These are phyloP conservation scores for Lissocephala sabroskyi DNA, from an alignment of 2,888 invertebrate species.

Conservation along the genomic window DNA sequence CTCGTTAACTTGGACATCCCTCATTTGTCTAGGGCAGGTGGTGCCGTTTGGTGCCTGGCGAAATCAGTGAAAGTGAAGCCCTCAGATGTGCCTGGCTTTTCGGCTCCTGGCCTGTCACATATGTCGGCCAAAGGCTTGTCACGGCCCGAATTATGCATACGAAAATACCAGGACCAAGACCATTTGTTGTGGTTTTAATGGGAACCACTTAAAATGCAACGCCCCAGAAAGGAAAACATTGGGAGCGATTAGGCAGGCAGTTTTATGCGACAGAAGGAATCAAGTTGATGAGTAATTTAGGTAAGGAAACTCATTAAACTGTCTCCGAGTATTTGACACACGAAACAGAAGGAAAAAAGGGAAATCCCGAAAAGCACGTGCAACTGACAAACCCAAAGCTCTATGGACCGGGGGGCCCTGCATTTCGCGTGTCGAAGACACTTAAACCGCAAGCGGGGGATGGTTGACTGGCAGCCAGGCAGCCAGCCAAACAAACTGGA, in stretches of 20 bases:
- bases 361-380: constrained; percentile 35
- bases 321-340: constrained; percentile 42
- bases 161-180: constrained; percentile 11
- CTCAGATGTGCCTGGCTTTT: background rate
- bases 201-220: constrained; percentile 45
- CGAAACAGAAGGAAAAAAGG: constrained; percentile 13
- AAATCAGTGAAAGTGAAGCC: constrained; percentile 22
- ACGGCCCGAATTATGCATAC: constrained; percentile 34
- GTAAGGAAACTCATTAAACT: constrained; percentile 42
- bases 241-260: constrained; percentile 31
- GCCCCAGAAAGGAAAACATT: constrained; percentile 14
- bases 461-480: constrained; percentile 5
- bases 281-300: constrained; percentile 23
- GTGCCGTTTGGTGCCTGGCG: constrained; percentile 31
- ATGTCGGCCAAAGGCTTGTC: constrained; percentile 27
- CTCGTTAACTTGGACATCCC: no score
- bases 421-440: constrained; percentile 65
- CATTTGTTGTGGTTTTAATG: constrained; percentile 25
- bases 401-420: constrained; percentile 21
- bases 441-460: constrained; percentile 50
- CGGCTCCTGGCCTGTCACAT: constrained; percentile 7
- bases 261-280: constrained; percentile 23
- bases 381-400: constrained; percentile 24
- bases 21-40: background rate
- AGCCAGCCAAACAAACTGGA: constrained; percentile 12